These are phyloP conservation scores for Psittacula derbiana DNA, from an alignment of 2,797 vertebrate species.

Conservation along the genomic window DNA sequence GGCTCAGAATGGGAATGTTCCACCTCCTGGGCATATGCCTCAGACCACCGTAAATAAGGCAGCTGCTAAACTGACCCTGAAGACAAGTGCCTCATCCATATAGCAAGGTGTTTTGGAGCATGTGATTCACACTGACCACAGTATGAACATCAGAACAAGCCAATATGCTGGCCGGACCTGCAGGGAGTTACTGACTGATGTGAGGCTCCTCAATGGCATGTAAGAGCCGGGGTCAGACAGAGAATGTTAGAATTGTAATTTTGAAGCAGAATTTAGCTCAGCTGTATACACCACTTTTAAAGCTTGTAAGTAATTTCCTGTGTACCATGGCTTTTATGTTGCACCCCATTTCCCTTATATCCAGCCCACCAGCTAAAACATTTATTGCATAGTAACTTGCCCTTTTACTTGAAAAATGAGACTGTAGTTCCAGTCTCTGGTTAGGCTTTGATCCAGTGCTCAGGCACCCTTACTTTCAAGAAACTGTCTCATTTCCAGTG, in stretches of 20 bases:
- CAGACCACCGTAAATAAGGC: neutral
- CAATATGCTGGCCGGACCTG: neutral
- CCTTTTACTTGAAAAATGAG: neutral
- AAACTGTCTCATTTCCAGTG: neutral
- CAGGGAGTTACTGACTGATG: neutral
- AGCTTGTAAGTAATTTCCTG: neutral
- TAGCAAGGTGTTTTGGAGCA: neutral
- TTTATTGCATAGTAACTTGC: neutral
- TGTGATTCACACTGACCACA: neutral
- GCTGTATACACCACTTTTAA: neutral
- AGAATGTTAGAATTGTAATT: neutral
- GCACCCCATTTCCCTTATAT: neutral
- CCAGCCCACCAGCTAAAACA: neutral
- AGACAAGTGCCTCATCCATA: neutral
- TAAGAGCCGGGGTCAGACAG: neutral
- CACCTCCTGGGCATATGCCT: neutral
- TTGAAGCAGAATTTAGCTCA: neutral
- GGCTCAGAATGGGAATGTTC: neutral
- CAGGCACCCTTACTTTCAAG: neutral
- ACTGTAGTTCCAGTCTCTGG: neutral
- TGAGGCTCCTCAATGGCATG: fast-evolving
- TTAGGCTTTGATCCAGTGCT: neutral
- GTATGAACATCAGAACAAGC: neutral
- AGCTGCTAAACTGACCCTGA: neutral
- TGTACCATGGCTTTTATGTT: neutral